These are phyloP conservation scores for Sicus ferrugineus DNA, from an alignment of 2,888 invertebrate genomes.

Conservation along the genomic window DNA sequence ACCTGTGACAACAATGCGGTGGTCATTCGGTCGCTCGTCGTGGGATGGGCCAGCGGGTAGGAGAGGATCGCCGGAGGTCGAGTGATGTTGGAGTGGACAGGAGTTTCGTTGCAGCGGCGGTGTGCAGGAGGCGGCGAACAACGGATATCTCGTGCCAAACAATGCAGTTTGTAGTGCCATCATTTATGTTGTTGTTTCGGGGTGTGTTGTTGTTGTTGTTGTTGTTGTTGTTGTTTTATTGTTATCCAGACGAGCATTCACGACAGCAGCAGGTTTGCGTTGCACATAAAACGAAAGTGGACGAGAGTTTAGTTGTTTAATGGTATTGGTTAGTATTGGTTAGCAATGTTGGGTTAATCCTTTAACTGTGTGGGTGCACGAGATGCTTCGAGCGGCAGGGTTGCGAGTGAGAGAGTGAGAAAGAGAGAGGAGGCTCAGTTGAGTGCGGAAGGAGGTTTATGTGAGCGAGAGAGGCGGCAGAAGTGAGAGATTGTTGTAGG, in stretches of 20 bases:
- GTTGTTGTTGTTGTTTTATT: constrained; percentile 33
- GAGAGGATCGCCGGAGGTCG: neutral
- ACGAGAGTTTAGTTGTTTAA: constrained; percentile 12
- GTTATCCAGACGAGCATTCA: constrained; percentile 3
- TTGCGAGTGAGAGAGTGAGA: no score
- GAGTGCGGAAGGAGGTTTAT: neutral
- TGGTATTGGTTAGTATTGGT: constrained; percentile 13
- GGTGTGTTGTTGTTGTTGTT: constrained; percentile 35
- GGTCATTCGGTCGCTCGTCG: constrained; percentile 8
- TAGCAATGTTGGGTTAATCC: constrained; percentile 25
- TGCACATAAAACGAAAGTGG: constrained; percentile 12
- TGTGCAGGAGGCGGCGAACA: neutral
- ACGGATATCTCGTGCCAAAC: constrained; percentile 5
- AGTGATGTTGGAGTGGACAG: neutral
- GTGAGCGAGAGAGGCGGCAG: no score
- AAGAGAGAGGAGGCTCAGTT: neutral
- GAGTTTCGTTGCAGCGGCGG: neutral
- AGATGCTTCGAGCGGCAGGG: no score
- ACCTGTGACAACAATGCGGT: constrained; percentile 62
- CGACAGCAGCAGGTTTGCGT: neutral
- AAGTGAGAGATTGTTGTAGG: neutral
- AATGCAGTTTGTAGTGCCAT: constrained; percentile 17
- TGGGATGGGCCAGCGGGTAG: neutral
- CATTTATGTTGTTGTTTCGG: constrained; percentile 8
- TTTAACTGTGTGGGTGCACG: constrained; percentile 41